Evolutionary conservation across 2,113 vertebrate genomes (phyloP).

Genomic region (Ptychochromis oligacanthus): DNA sequence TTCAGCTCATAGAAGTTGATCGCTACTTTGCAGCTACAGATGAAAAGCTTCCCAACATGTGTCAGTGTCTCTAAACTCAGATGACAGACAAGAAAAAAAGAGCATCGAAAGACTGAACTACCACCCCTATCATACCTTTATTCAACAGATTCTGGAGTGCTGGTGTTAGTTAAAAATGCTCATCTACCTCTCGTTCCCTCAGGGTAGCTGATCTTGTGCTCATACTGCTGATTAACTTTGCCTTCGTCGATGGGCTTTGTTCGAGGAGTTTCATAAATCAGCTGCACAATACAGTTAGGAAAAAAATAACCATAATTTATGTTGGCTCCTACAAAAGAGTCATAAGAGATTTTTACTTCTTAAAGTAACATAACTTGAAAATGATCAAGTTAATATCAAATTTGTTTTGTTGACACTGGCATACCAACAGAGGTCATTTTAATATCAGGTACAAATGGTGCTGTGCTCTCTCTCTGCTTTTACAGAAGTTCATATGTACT

Average conservation of each 20-base stretch:
- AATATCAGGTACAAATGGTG: not conserved
- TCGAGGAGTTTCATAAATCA: not conserved
- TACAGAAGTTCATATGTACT: not conserved
- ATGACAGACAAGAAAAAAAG: not conserved
- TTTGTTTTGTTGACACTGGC: slow-evolving; percentile 3
- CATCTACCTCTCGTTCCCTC: not conserved
- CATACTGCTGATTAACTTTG: not conserved
- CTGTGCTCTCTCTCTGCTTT: not conserved
- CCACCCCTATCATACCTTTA: not conserved
- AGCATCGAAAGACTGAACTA: not conserved
- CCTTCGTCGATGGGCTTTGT: not conserved
- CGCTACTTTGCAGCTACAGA: too few species aligned
- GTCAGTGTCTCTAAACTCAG: too few species aligned
- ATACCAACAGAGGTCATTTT: not conserved
- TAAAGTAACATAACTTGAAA: not conserved
- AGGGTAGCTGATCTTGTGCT: not conserved
- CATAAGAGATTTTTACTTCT: not conserved
- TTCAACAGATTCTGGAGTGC: not conserved
- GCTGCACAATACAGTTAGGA: not conserved
- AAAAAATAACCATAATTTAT: not conserved
- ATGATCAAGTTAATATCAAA: not conserved
- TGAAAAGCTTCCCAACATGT: too few species aligned
- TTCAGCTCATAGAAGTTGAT: not conserved
- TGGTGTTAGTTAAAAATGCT: not conserved
- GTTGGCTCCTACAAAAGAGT: not conserved